phyloP scores from a whole-genome alignment of 2,888 invertebrate genomes.

The Netelia fuscicornis region DNA sequence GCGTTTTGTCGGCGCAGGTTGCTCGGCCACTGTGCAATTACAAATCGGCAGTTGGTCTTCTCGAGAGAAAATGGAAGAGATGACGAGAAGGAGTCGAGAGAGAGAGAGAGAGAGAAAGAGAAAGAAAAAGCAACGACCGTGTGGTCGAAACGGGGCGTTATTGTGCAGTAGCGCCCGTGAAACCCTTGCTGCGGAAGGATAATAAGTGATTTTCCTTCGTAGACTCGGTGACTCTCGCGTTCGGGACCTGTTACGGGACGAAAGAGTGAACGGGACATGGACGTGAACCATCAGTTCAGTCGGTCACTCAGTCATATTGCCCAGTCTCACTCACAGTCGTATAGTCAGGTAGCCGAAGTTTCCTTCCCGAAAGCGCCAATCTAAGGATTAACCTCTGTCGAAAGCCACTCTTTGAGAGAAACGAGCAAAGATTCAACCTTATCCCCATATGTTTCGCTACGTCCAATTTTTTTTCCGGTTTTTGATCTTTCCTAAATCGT shows the following conservation, averaged over 20 bases:
- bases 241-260: constrained; percentile 53
- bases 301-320: constrained; percentile 71
- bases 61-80: constrained; percentile 45
- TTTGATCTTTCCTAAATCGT: constrained; percentile 31
- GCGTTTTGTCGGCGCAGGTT: constrained; percentile 62
- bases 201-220: constrained; percentile 73
- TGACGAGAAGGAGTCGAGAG: constrained; percentile 30
- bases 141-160: constrained; percentile 17
- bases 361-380: constrained; percentile 75
- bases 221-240: constrained; percentile 59
- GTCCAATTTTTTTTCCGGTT: constrained; percentile 48
- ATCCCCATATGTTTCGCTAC: constrained; percentile 49
- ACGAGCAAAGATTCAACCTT: constrained; percentile 44
- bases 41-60: constrained; percentile 35
- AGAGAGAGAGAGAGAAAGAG: constrained; percentile 22
- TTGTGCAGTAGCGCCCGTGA: constrained; percentile 62
- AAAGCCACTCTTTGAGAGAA: constrained; percentile 56
- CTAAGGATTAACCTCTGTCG: constrained; percentile 76
- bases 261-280: constrained; percentile 59
- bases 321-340: constrained; percentile 34
- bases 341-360: constrained; percentile 75
- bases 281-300: constrained; percentile 64
- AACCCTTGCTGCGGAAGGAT: constrained; percentile 73
- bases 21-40: constrained; percentile 62
- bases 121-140: constrained; percentile 19